Conservation (phyloP, 2,113 vertebrate genomes). For the Cacatua alba region DNA sequence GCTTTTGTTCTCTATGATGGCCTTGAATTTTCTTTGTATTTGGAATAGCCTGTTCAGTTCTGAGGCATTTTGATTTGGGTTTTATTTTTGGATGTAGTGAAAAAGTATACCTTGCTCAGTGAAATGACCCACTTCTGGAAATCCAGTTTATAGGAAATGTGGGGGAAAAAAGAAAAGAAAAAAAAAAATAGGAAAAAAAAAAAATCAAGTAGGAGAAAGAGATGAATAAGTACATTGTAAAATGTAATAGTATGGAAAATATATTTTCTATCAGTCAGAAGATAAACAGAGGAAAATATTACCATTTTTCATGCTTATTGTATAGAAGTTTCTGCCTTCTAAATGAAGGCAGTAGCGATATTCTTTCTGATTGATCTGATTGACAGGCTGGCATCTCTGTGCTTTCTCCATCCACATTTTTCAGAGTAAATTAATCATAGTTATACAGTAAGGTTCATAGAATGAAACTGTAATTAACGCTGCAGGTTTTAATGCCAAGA, state of each 20-base stretch:
- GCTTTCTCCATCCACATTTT: constrained; percentile 2
- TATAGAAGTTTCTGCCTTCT: constrained; percentile 7
- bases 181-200: not conserved
- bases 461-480: not conserved
- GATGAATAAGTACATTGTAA: not conserved
- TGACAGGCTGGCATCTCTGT: not conserved
- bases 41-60: not conserved
- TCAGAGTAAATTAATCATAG: not conserved
- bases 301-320: not conserved
- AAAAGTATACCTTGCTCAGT: constrained; percentile 11
- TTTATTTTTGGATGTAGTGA: not conserved
- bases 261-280: constrained; percentile 48
- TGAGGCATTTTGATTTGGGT: not conserved
- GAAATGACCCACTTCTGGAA: not conserved
- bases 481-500: constrained; percentile 26
- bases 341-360: not conserved
- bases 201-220: not conserved
- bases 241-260: constrained; percentile 17
- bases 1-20: not conserved
- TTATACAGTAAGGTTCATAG: not conserved
- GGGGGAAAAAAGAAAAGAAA: not conserved
- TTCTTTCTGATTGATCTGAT: constrained; percentile 6
- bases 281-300: not conserved
- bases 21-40: not conserved
- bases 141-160: not conserved